Percentiles rank a stretch among this genome's conserved stretches.
Conservation (phyloP, 2,888 invertebrate species). For the Mystacides longicornis region DNA sequence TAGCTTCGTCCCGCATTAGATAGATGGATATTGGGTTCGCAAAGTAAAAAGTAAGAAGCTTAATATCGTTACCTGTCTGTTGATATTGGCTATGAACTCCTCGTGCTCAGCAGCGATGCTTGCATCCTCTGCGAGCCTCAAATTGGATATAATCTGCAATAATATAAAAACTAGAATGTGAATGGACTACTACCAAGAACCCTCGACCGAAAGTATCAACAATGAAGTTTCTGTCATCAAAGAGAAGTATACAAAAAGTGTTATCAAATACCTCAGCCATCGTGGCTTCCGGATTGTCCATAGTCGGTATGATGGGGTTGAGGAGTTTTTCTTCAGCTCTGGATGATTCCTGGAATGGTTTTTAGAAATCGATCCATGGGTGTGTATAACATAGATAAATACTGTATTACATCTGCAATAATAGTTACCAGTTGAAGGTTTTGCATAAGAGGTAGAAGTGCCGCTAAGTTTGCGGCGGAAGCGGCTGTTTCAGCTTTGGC, state of each 20-base stretch:
- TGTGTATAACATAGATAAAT: too few species aligned
- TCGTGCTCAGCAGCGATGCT: conserved; percentile 48
- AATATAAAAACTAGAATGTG: too few species aligned
- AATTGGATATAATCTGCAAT: conserved; percentile 41
- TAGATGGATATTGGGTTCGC: too few species aligned
- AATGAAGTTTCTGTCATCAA: too few species aligned
- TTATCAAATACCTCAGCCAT: neutral
- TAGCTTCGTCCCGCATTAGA: too few species aligned
- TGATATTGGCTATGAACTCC: conserved; percentile 51
- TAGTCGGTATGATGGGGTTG: neutral
- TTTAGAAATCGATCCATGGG: too few species aligned
- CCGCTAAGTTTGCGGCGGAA: conserved; percentile 38
- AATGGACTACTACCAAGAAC: too few species aligned
- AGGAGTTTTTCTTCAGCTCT: neutral
- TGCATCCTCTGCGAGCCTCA: conserved; percentile 44
- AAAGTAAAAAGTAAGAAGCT: too few species aligned
- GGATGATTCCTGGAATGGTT: neutral
- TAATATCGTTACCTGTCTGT: conserved; percentile 50
- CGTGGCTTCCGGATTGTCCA: neutral
- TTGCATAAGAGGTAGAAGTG: conserved; percentile 38
- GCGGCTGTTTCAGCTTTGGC: conserved; percentile 35
- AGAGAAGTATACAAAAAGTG: too few species aligned
- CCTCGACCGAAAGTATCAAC: too few species aligned
- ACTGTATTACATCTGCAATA: too few species aligned
- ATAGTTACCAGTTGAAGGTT: conserved; percentile 41